Evolutionary conservation across 2,113 vertebrate species (phyloP), one percentile per base, ranked within the genome.

Genomic region (Atractosteus spatula): DNA sequence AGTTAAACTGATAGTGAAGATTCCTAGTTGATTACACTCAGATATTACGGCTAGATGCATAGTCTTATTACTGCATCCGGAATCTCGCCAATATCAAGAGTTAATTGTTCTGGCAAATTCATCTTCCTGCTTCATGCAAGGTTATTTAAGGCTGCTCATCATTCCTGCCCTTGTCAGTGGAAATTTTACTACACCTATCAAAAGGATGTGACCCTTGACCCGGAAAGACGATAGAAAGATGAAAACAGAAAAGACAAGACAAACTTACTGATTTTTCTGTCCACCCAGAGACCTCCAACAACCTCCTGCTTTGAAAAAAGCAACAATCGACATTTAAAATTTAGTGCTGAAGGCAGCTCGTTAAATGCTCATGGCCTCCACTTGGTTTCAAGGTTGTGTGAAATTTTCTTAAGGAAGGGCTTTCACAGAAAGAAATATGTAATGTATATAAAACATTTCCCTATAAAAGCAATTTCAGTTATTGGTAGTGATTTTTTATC

Each of bases 211-310:
- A 64, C 62, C 62, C 8, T 7, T 65, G 63, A 65, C 17, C 63
- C 41, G 63, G 41, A 42, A 42, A 42, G 29, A 65, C 11, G 8
- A 42, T 10, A 7, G 69, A 51, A 56, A 74, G 64, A 76, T 76
- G 74, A 74, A 68, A 71, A 68, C 65, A 68, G 71, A 73, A 72
- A 69, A 70, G 65, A 76, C 54, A 56, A 56, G 55, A 79, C 61
- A 76, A 71, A 76, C 69, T 62, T 69, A 74, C 66, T 67, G 70
- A 69, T 76, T 71, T 68, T 71, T 41, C 67, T 42, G 45, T 65
- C 43, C 57, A 64, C 70, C 67, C 45, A 68, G 56, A 42, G 55
- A 66, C 70, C 68, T 61, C 29, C 17, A 14, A 41, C 66, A 70
- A 78, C 66, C 70, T 68, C 65, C 65, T 29, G 59, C 47, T 11